A percentile compares a stretch with the other conserved stretches of the same genome.
Evolutionary conservation across 2,113 vertebrate species (phyloP).

Genomic region (Cephalopterus ornatus): DNA sequence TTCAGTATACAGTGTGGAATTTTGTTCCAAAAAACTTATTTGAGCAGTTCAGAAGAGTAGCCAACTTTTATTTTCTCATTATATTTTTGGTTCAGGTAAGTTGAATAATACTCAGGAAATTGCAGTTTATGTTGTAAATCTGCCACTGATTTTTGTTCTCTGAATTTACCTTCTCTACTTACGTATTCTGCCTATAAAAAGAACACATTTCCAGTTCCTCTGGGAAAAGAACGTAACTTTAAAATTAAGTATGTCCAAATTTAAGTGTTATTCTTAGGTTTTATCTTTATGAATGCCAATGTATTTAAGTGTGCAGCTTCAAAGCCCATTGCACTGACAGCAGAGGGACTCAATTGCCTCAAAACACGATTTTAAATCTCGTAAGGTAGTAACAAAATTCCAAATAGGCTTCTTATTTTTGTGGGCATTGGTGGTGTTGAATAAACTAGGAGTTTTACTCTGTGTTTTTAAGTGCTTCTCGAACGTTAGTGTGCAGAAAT

Average conservation of each 20-base stretch:
- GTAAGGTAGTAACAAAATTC: not conserved
- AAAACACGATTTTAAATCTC: not conserved
- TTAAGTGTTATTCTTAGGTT: not conserved
- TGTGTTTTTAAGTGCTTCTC: not conserved
- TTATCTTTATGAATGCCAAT: not conserved
- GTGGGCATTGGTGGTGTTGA: not conserved
- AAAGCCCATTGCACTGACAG: not conserved
- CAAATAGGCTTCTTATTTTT: not conserved
- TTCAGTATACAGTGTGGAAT: slow-evolving; percentile 97
- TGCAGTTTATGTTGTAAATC: not conserved
- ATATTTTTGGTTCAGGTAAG: slow-evolving; percentile 99
- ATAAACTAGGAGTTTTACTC: not conserved
- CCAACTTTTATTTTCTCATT: slow-evolving; percentile 99
- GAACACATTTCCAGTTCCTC: not conserved
- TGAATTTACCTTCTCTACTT: not conserved
- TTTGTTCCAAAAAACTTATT: slow-evolving; percentile 98
- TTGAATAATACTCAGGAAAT: not conserved
- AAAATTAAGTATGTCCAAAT: not conserved
- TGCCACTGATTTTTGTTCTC: not conserved
- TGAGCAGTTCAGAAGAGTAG: slow-evolving; percentile 98
- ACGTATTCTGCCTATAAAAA: not conserved
- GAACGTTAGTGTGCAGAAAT: not conserved
- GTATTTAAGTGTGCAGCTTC: not conserved
- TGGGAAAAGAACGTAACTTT: not conserved
- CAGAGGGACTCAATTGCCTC: not conserved